phyloP scores from a whole-genome alignment of 1,140 invertebrate species.

The Sitobion miscanthi region DNA sequence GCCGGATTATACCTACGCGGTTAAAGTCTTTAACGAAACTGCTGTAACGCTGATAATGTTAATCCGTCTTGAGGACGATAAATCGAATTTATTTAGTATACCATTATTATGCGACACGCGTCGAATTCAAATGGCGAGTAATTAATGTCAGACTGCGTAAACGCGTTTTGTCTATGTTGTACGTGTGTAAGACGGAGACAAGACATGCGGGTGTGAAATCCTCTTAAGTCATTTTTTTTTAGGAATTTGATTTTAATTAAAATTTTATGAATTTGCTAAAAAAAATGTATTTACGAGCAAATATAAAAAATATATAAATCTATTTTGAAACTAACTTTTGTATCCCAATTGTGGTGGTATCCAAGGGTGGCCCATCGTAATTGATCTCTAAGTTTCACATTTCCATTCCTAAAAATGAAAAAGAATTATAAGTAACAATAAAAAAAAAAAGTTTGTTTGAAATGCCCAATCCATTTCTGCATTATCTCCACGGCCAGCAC shows the following conservation, averaged over 20 bases:
- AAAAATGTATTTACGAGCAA: background rate
- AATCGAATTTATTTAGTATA: background rate
- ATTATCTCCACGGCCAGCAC: no score
- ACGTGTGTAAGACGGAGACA: no score
- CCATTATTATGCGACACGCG: background rate
- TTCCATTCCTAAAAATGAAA: conserved; percentile 40
- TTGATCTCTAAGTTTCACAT: conserved; percentile 65
- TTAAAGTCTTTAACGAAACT: background rate
- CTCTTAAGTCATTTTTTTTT: no score
- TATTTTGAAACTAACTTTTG: conserved; percentile 71
- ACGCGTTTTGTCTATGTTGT: no score
- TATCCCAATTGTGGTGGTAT: conserved; percentile 95
- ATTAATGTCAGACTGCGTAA: no score
- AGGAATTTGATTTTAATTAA: no score
- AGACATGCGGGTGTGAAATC: no score
- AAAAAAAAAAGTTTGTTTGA: background rate
- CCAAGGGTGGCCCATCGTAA: conserved; percentile 91
- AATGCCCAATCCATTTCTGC: no score
- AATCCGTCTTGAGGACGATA: background rate
- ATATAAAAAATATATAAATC: conserved; percentile 1
- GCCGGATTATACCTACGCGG: background rate
- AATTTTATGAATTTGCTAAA: background rate
- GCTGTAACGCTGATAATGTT: background rate
- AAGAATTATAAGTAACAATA: background rate
- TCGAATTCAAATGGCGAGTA: background rate